Evolutionary conservation across 2,888 invertebrate species (phyloP), one percentile per base, ranked within the genome.

Genomic region (Terebella lapidaria): DNA sequence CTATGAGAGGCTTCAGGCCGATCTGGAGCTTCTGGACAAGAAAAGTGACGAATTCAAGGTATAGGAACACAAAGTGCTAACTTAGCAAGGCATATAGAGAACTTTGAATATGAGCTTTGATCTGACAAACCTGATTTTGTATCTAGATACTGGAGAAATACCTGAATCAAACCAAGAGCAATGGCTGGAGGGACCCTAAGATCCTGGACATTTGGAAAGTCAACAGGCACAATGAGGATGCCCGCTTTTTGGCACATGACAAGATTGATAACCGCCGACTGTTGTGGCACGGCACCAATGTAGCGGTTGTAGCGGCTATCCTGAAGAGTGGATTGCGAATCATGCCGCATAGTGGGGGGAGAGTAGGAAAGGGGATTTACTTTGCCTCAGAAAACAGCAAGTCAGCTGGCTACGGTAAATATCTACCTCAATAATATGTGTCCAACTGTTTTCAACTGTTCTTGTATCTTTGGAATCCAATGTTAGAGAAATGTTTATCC

Each of bases 291-390:
- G 82, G 82, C 18, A 82, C 82, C 18, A 81, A 74, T 67, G 80
- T 82, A 20, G 82, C 82, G 25, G 82, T 82, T 10, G 82, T 82
- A 58, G 81, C 81, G 1, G 82, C 82, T 66, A 82, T 82, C 61
- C 70, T 82, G 64, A 80, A 81, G 63, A 72, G 75, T 56, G 82
- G 82, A 2, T 71, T 82, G n/a, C 72, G 82, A 15, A 82, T 82
- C 60, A 82, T 82, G 82, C 82, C 82, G 15, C 82, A 82, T 71
- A 80, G 80, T 66, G 82, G 82, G 1, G 82, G 82, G 0, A 63
- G 79, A 22, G 82, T 82, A 0, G 82, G 82, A 5, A 65, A 70
- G 47, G 82, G 82, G 10, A 81, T 83, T 58, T 82, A 82, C 70
- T 82, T 82, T 70, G 82, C 82, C 3, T 82, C 81, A 2, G 82